Percentiles rank a stretch among this genome's conserved stretches.
phyloP scores from a whole-genome alignment of 2,113 vertebrate species.

The Pteronura brasiliensis region DNA sequence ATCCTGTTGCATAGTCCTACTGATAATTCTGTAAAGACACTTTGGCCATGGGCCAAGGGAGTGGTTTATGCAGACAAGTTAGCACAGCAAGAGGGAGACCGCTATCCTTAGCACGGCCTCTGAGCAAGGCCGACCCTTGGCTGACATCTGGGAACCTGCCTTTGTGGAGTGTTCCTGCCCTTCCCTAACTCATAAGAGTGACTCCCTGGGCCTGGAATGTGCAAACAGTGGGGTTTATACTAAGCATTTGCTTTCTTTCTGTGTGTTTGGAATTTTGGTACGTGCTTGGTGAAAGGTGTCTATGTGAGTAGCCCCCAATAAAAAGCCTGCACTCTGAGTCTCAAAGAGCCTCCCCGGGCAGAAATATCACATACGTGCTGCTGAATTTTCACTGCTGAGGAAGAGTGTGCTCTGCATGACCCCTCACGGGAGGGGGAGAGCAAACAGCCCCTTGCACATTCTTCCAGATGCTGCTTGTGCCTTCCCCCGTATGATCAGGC shows the following conservation, averaged over 20 bases:
- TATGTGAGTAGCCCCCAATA: neutral
- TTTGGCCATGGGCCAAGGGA: neutral
- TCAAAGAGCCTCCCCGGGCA: neutral
- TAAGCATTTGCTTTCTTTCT: neutral
- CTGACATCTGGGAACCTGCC: neutral
- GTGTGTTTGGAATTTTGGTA: slow-evolving; percentile 14
- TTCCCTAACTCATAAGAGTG: neutral
- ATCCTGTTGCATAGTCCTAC: neutral
- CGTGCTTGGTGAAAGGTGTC: neutral
- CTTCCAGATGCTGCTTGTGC: neutral
- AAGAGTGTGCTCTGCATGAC: neutral
- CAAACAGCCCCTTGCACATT: neutral
- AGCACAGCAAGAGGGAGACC: neutral
- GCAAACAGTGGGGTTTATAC: neutral
- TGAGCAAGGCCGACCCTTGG: neutral
- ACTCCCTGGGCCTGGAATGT: neutral
- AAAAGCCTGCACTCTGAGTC: neutral
- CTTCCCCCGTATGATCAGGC: neutral
- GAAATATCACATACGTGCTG: neutral
- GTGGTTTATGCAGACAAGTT: neutral
- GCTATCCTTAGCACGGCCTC: neutral
- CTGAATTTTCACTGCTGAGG: neutral
- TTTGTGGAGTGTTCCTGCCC: neutral
- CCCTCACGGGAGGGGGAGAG: neutral
- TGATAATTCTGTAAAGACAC: neutral